Evolutionary conservation across 2,888 invertebrate genomes (phyloP).

Genomic region (Podabrus alpinus): DNA sequence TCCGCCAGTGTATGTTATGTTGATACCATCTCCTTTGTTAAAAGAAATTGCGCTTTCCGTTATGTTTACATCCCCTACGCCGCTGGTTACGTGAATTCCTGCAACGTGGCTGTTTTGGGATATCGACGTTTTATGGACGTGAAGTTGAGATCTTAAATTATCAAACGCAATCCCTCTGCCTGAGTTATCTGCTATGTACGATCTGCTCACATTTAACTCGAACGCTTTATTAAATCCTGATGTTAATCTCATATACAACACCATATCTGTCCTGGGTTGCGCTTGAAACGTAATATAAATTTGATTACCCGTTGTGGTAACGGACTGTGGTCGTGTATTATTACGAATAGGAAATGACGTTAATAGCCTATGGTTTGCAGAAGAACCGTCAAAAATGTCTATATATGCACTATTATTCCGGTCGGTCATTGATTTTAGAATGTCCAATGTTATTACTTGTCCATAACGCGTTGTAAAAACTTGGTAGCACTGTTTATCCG

Average conservation of each 20-base stretch:
- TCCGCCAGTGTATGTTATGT: slow-evolving; percentile 94
- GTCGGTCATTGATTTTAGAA: slow-evolving; percentile 79
- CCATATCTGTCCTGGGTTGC: slow-evolving; percentile 70
- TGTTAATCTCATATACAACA: slow-evolving; percentile 78
- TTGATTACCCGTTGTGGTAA: slow-evolving; percentile 79
- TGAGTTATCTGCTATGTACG: slow-evolving; percentile 84
- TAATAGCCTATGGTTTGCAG: slow-evolving; percentile 70
- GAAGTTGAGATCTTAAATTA: slow-evolving; percentile 86
- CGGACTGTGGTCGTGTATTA: slow-evolving; percentile 84
- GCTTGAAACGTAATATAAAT: slow-evolving; percentile 81
- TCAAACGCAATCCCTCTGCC: slow-evolving; percentile 95
- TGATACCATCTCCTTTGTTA: slow-evolving; percentile 93
- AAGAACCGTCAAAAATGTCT: slow-evolving; percentile 79
- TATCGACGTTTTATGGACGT: slow-evolving; percentile 80
- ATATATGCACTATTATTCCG: slow-evolving; percentile 75
- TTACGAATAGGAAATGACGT: slow-evolving; percentile 77
- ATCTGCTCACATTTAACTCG: slow-evolving; percentile 86
- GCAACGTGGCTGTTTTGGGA: slow-evolving; percentile 88
- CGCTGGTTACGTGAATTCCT: slow-evolving; percentile 86
- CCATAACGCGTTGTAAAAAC: slow-evolving; percentile 78
- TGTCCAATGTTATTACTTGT: slow-evolving; percentile 83
- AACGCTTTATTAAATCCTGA: slow-evolving; percentile 78
- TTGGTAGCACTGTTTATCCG: slow-evolving; percentile 75
- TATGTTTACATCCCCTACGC: slow-evolving; percentile 92
- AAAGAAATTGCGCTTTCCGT: slow-evolving; percentile 88